Percentiles rank a stretch among this genome's conserved stretches.
Evolutionary conservation across 2,888 invertebrate species (phyloP).

Genomic region (Yponomeuta sedellus): DNA sequence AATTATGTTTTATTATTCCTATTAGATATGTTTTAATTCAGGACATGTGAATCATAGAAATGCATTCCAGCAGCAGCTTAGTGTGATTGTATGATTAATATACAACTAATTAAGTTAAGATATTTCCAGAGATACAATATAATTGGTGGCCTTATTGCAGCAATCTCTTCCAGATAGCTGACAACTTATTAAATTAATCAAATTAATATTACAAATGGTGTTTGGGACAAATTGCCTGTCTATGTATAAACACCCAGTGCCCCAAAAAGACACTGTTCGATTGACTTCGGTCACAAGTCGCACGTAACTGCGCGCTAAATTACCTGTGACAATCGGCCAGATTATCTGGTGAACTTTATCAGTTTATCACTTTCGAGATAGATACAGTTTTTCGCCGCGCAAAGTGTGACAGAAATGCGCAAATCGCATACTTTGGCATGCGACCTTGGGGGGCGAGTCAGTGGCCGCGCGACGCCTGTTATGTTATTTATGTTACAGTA

Average conservation of each 20-base stretch:
- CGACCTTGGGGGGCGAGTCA: not conserved
- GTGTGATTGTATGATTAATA: no score
- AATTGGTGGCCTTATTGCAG: no score
- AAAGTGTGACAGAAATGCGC: not conserved
- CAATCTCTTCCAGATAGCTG: no score
- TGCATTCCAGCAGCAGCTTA: no score
- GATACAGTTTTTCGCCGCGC: not conserved
- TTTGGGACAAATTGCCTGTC: no score
- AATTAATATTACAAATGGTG: no score
- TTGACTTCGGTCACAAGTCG: not conserved
- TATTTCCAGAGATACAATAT: no score
- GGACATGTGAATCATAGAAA: no score
- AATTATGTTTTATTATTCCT: no score
- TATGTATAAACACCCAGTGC: not conserved
- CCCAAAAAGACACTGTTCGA: not conserved
- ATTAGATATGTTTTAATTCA: no score
- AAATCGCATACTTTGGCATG: not conserved
- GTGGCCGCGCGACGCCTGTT: not conserved
- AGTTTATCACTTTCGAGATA: not conserved
- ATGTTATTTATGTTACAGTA: not conserved
- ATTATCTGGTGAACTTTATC: not conserved
- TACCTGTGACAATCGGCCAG: not conserved
- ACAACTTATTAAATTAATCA: no score
- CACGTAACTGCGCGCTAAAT: not conserved
- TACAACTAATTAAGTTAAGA: no score